These are phyloP conservation scores for Arizona elegans DNA, from an alignment of 2,113 vertebrate genomes.

Conservation along the genomic window DNA sequence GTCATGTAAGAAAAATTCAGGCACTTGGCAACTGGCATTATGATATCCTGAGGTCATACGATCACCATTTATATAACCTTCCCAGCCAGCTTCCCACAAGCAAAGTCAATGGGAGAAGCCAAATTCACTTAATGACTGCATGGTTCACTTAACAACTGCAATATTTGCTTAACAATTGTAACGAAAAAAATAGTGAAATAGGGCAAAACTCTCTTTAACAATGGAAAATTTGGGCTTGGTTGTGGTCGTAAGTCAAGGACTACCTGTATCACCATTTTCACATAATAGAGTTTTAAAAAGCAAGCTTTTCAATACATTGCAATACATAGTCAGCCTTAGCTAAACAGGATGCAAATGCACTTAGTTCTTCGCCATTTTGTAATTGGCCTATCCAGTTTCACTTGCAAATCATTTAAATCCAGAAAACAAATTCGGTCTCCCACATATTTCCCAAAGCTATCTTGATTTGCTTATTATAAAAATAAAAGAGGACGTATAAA, in stretches of 20 bases:
- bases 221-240: background rate
- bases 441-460: background rate
- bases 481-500: background rate
- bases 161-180: too few species aligned
- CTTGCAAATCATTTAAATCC: background rate
- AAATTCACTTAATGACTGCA: background rate
- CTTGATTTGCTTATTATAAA: background rate
- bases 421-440: background rate
- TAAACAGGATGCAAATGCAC: background rate
- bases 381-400: fast-evolving
- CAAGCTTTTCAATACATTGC: constrained; percentile 8
- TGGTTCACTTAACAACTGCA: background rate
- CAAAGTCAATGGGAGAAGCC: background rate
- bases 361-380: background rate
- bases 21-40: background rate
- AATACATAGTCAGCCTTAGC: background rate
- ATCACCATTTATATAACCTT: background rate
- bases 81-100: background rate
- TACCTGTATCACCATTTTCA: background rate
- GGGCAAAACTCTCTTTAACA: background rate
- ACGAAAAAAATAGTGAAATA: background rate
- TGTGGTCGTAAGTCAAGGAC: background rate
- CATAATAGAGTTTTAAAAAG: background rate
- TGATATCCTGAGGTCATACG: background rate
- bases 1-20: background rate